Evolutionary conservation across 1,140 invertebrate species (phyloP).

Genomic region (Papilio aristodemus): DNA sequence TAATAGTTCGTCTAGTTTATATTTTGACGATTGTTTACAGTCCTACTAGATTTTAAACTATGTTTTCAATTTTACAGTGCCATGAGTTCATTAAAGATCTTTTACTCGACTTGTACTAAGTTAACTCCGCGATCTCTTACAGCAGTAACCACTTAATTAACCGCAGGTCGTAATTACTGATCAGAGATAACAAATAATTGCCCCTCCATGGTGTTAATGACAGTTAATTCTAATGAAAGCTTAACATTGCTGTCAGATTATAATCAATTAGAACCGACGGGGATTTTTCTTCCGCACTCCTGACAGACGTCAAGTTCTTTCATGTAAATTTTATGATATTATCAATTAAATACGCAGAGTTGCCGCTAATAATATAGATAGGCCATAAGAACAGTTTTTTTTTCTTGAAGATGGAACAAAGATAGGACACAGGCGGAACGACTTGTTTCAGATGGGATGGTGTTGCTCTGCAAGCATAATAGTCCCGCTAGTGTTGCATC

Average conservation of each 20-base stretch:
- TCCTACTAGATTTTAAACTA: no score
- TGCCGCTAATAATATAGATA: no score
- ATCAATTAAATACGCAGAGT: no score
- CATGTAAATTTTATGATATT: background rate
- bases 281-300: background rate
- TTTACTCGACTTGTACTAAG: background rate
- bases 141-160: conserved; percentile 27
- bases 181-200: conserved; percentile 25
- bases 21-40: no score
- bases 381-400: no score
- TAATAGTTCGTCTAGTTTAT: no score
- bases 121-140: conserved; percentile 17
- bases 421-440: no score
- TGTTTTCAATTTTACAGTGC: no score
- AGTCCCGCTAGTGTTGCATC: no score
- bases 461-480: no score
- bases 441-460: no score
- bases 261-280: conserved; percentile 17
- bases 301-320: background rate
- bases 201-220: conserved; percentile 25
- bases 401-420: no score
- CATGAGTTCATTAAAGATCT: background rate
- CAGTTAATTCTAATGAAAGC: conserved; percentile 26
- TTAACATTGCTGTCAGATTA: conserved; percentile 13
- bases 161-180: background rate